Percentiles rank a stretch among this genome's conserved stretches.
phyloP scores from a whole-genome alignment of 2,797 vertebrate species.

The Cuniculus paca region DNA sequence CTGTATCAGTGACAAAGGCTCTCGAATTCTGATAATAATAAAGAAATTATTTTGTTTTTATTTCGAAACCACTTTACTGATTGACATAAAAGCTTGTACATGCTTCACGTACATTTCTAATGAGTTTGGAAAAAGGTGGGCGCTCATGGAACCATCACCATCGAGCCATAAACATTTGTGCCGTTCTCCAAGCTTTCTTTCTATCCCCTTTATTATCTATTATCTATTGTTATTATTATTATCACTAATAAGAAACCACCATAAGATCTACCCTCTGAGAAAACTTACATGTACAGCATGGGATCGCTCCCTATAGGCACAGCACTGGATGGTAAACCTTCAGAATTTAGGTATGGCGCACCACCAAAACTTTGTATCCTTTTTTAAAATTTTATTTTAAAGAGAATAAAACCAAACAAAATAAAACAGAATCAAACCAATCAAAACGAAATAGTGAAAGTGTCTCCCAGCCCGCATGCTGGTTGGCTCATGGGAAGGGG shows the following conservation, averaged over 20 bases:
- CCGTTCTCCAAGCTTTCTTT: not conserved
- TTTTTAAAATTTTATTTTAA: too few species aligned
- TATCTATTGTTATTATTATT: not conserved
- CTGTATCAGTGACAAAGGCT: not conserved
- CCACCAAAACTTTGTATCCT: not conserved
- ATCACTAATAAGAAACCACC: not conserved
- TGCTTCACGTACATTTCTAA: not conserved
- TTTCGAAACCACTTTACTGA: not conserved
- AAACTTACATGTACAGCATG: not conserved
- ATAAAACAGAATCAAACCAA: too few species aligned
- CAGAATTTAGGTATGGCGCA: not conserved
- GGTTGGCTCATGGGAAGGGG: too few species aligned
- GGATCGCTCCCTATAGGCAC: too few species aligned
- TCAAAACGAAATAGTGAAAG: too few species aligned
- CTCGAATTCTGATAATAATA: not conserved
- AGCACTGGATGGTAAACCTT: not conserved
- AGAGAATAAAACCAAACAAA: too few species aligned
- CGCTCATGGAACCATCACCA: too few species aligned
- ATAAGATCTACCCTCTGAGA: not conserved
- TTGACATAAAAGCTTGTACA: not conserved
- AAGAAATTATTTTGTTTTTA: constrained; percentile 1
- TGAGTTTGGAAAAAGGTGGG: not conserved
- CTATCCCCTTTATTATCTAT: too few species aligned
- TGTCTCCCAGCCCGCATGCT: too few species aligned
- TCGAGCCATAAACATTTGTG: too few species aligned